A percentile compares a stretch with the other conserved stretches of the same genome.
Conservation (phyloP, 2,797 vertebrate species). For the Alca torda region DNA sequence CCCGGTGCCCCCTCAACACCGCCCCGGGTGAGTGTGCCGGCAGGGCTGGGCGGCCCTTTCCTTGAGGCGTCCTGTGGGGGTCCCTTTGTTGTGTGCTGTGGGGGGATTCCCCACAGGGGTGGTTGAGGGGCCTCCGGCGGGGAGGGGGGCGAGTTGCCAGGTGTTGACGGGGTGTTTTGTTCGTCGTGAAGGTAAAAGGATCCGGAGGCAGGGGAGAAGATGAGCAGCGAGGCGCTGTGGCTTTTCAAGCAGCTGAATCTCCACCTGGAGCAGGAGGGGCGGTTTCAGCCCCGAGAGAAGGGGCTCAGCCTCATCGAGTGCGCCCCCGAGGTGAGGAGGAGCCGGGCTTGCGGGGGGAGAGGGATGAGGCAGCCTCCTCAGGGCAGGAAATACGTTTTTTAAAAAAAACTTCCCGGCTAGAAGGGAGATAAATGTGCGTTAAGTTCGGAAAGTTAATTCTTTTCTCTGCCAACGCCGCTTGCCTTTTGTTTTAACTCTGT, state of each 20-base stretch:
- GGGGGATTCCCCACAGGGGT: neutral
- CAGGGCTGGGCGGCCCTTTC: too few relatives aligned
- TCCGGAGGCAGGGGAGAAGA: constrained; percentile 59
- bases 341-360: too few relatives aligned
- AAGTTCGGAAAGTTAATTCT: accelerated
- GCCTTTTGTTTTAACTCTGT: neutral
- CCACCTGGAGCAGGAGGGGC: constrained; percentile 86
- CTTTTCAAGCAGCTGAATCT: constrained; percentile 89
- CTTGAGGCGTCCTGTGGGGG: neutral
- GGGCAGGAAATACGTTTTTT: accelerated
- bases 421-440: accelerated
- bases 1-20: neutral
- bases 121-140: neutral
- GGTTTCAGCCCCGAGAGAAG: constrained; percentile 88
- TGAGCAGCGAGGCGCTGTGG: constrained; percentile 81
- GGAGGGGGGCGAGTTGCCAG: neutral
- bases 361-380: too few relatives aligned
- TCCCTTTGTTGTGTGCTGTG: neutral
- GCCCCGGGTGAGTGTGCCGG: neutral
- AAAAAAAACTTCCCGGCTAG: accelerated
- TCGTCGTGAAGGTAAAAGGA: constrained; percentile 67
- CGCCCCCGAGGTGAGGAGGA: constrained; percentile 80
- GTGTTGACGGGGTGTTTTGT: neutral
- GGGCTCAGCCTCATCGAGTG: constrained; percentile 89
- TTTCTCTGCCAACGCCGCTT: accelerated